Evolutionary conservation across 2,888 invertebrate species (phyloP).

Genomic region (Hemithea aestivaria): DNA sequence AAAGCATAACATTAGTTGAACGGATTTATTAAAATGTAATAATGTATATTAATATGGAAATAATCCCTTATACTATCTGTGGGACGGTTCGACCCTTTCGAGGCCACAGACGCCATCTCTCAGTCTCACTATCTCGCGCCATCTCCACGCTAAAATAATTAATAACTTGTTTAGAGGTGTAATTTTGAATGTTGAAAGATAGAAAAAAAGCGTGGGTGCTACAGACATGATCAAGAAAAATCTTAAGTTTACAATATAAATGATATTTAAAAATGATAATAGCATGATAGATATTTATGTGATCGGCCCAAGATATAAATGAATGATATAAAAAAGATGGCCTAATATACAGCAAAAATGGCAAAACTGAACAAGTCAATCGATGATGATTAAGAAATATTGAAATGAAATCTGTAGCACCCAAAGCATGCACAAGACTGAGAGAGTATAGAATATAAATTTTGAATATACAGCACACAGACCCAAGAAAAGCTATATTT

Average conservation of each 20-base stretch:
- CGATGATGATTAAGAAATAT: too few relatives aligned
- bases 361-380: too few relatives aligned
- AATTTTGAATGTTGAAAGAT: conserved; percentile 10
- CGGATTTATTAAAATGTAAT: conserved; percentile 59
- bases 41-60: conserved; percentile 52
- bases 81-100: conserved; percentile 68
- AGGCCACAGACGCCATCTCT: conserved; percentile 72
- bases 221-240: too few relatives aligned
- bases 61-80: conserved; percentile 71
- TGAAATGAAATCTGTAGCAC: conserved; percentile 37
- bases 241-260: too few relatives aligned
- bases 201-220: conserved; percentile 35
- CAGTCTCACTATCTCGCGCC: conserved; percentile 66
- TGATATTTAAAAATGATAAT: too few relatives aligned
- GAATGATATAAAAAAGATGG: too few relatives aligned
- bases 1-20: conserved; percentile 65
- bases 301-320: too few relatives aligned
- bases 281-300: too few relatives aligned
- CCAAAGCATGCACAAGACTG: conserved; percentile 48
- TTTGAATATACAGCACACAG: conserved; percentile 70
- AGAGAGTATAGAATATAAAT: conserved; percentile 38
- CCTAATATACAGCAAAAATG: too few relatives aligned
- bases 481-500: conserved; percentile 28
- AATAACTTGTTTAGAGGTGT: conserved; percentile 41
- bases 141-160: conserved; percentile 71